Conservation (phyloP, 2,888 invertebrate genomes). For the Ctenicera cuprea region DNA sequence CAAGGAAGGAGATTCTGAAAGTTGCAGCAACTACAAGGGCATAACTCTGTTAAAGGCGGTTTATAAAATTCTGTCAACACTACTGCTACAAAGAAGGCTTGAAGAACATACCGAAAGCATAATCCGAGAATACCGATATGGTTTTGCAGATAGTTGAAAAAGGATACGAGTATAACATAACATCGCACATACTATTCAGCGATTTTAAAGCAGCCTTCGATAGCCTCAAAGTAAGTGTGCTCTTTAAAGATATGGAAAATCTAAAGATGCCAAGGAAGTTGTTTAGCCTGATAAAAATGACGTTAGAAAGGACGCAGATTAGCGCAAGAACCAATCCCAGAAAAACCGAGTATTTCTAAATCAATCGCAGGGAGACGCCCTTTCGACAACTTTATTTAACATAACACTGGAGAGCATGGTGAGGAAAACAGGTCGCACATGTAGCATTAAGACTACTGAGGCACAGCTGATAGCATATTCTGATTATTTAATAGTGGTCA, state of each 20-base stretch:
- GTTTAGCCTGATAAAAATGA: slow-evolving; percentile 1
- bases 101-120: no score
- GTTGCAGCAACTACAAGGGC: no score
- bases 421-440: neutral
- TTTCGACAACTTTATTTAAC: neutral
- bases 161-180: no score
- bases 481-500: neutral
- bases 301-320: neutral
- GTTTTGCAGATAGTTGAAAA: no score
- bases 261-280: neutral
- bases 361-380: neutral
- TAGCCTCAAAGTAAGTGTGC: neutral
- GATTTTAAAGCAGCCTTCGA: neutral
- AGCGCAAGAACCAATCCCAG: neutral
- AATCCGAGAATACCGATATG: no score
- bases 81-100: no score
- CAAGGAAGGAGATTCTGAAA: no score
- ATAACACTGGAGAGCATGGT: neutral
- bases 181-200: neutral
- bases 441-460: neutral
- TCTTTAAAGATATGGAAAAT: neutral
- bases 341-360: slow-evolving; percentile 3
- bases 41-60: no score
- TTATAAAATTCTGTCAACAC: no score
- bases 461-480: slow-evolving; percentile 7